phyloP scores from a whole-genome alignment of 2,113 vertebrate species.

The Hemibagrus wyckioides region DNA sequence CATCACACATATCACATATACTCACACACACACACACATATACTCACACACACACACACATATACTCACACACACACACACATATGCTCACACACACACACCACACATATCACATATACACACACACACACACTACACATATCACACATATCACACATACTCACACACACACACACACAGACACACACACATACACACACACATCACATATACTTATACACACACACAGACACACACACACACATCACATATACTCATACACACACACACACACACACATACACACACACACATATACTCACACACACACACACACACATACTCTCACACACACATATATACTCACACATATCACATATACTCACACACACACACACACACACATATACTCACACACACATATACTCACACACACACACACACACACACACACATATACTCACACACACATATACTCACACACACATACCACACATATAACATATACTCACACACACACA shows the following conservation, averaged over 20 bases:
- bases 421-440: neutral
- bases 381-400: conserved; percentile 19
- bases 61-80: neutral
- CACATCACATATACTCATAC: conserved; percentile 51
- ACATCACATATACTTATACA: neutral
- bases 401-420: neutral
- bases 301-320: neutral
- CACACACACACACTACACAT: neutral
- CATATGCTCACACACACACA: neutral
- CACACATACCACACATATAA: no score
- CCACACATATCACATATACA: no score
- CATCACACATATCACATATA: conserved; percentile 15
- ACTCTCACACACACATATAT: neutral
- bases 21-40: conserved; percentile 17
- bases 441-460: neutral
- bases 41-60: neutral
- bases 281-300: conserved; percentile 22
- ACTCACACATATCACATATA: neutral
- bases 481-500: conserved; percentile 3
- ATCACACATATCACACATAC: conserved; percentile 24
- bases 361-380: conserved; percentile 4
- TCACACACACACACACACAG: neutral
- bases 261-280: neutral
- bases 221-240: conserved; percentile 57
- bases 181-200: conserved; percentile 5